Evolutionary conservation across 2,113 vertebrate species (phyloP), one percentile per base, ranked within the genome.

Genomic region (Geothlypis trichas): DNA sequence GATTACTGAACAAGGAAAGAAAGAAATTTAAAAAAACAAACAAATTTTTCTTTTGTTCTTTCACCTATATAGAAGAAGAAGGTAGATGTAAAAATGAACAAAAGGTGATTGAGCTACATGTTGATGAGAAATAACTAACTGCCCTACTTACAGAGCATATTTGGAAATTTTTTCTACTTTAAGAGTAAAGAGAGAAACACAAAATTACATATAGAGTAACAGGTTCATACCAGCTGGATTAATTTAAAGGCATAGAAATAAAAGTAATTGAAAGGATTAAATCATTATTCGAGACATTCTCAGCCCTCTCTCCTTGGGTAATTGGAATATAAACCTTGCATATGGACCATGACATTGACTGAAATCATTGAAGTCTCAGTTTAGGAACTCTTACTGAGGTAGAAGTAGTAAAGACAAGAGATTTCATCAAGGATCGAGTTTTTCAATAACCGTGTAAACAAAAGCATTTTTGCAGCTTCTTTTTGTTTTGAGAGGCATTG

Each of bases 81-180:
- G 27, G 9, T 5, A 23, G 1, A 6, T 35, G 35, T 6, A 37
- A 84, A 74, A 87, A 35, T 14, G 1, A 62, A 67, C 7, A 58
- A 58, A 12, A 58, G 31, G 3, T 65, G 52, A 22, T 44, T 1
- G 6, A 42, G 1, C 41, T 82, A 31, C 3, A 2, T 11, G 8
- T 7, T 59, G 16, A 68, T 30, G 15, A 77, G 23, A 10, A 67
- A 31, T 31, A 79, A 42, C 3, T 39, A 71, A 61, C 8, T 61
- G 15, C 6, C 8, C 7, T 41, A 47, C 4, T 79, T 57, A 10
- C 5, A 31, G 27, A 62, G 7, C 22, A 37, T 37, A 52, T 57
- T 42, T 57, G 27, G 16, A 74, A 71, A 4, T 37, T n/a, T 82
- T 69, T 39, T 35, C 31, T n/a, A 47, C 3, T 5, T 39, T 23